Evolutionary conservation across 2,888 invertebrate species (phyloP).

Genomic region (Therioaphis trifolii): DNA sequence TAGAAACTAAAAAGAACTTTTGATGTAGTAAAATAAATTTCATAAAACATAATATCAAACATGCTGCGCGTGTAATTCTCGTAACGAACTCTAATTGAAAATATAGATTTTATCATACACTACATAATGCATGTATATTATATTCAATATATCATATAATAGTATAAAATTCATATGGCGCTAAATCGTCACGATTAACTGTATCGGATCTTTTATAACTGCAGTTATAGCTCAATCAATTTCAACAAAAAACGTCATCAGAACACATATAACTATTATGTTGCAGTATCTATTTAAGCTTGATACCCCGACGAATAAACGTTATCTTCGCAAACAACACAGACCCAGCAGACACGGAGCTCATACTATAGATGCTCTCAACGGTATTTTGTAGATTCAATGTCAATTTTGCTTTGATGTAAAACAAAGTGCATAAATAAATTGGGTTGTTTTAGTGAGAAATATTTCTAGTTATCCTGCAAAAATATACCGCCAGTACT

Average conservation of each 20-base stretch:
- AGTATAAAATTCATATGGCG: neutral
- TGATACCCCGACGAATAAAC: neutral
- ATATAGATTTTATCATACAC: neutral
- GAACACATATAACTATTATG: neutral
- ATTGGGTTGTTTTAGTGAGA: no score
- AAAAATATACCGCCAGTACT: no score
- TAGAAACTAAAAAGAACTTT: constrained; percentile 54
- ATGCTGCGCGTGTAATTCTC: neutral
- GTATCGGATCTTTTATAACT: neutral
- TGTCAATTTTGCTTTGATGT: no score
- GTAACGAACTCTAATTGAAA: neutral
- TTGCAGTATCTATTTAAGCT: no score
- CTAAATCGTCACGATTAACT: neutral
- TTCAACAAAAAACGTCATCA: neutral
- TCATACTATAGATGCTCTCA: no score
- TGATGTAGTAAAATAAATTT: constrained; percentile 40
- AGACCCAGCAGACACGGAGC: no score
- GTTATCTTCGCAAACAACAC: neutral
- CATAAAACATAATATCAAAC: constrained; percentile 3
- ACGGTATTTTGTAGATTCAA: no score
- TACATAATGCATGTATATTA: no score
- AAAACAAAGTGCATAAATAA: no score
- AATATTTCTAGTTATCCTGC: no score
- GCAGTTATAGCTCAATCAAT: neutral
- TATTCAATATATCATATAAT: neutral